Evolutionary conservation across 2,113 vertebrate genomes (phyloP), one percentile per base, ranked within the genome.

Genomic region (Proterorhinus semilunaris): DNA sequence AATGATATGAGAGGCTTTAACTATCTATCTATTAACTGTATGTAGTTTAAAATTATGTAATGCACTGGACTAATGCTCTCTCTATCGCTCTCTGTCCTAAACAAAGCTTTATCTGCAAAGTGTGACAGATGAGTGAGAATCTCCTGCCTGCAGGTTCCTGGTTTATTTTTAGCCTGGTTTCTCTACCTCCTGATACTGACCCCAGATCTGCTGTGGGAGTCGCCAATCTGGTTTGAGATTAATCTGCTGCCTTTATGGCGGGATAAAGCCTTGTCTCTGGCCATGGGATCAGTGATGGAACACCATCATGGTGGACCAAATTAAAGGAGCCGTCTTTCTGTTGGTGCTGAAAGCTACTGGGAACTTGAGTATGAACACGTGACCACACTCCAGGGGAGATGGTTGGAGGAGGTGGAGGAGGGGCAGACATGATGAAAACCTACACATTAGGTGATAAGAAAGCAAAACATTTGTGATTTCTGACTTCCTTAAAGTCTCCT

Each of bases 151-250:
- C 74, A 80, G 82, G 76, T 77, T 62, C 67, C 66, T 80, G 12
- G 62, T 80, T 88, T 88, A 88, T 89, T 90, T 90, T 87, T 89
- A 91, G 85, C 44, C 44, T 6, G 61, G 69, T 83, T 80, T 61
- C 73, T 76, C 65, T 77, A 79, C 69, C 68, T 73, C 81, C 63
- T 68, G 69, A 36, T 50, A 70, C 85, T 85, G 82, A 89, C 75
- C 79, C 76, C 66, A 81, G 75, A 85, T 73, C 81, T 80, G 85
- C 86, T 53, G 63, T 59, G 51, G 74, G 72, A 78, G 71, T 66
- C 13, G 59, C 72, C 81, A 85, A 83, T 86, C 82, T 82, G 73
- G 57, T 55, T 62, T 69, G 68, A 83, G 75, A 79, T 83, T 83
- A 87, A 88, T 85, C 80, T 81, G 71, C 68, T 62, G 79, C 73